A percentile compares a stretch with the other conserved stretches of the same genome.
These are phyloP conservation scores for Drosophila tanythrix DNA, from an alignment of 2,888 invertebrate genomes.

Conservation along the genomic window DNA sequence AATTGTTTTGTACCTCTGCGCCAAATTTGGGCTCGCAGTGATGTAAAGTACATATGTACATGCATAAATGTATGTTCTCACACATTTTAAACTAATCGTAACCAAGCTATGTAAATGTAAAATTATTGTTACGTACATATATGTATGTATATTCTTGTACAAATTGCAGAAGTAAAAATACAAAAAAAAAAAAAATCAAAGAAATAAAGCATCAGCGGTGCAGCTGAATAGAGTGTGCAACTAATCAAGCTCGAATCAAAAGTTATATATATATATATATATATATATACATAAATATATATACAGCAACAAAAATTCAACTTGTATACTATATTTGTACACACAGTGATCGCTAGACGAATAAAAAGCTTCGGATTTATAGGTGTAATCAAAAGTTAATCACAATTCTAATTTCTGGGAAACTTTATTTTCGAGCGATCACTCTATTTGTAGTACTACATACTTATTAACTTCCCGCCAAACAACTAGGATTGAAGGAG, in stretches of 20 bases:
- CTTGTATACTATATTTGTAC: slow-evolving; percentile 24
- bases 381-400: not conserved
- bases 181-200: slow-evolving; percentile 23
- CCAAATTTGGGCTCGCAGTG: slow-evolving; percentile 30
- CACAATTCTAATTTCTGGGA: not conserved
- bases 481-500: slow-evolving; percentile 36
- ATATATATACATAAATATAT: slow-evolving; percentile 26
- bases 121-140: slow-evolving; percentile 42
- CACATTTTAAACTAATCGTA: slow-evolving; percentile 53
- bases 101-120: slow-evolving; percentile 58
- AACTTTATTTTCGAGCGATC: slow-evolving; percentile 1
- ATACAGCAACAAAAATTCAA: slow-evolving; percentile 44
- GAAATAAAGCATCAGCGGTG: slow-evolving; percentile 52
- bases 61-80: slow-evolving; percentile 30
- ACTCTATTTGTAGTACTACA: slow-evolving; percentile 32
- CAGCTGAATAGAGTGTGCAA: slow-evolving; percentile 42
- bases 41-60: slow-evolving; percentile 27
- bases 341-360: not conserved
- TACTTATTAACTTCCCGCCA: slow-evolving; percentile 68
- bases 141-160: slow-evolving; percentile 56
- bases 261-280: slow-evolving; percentile 40
- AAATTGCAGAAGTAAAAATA: slow-evolving; percentile 38
- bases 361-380: not conserved
- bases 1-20: slow-evolving; percentile 66
- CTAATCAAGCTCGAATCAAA: slow-evolving; percentile 69